Percentiles rank a stretch among this genome's conserved stretches.
Conservation (phyloP, 2,888 invertebrate species). For the Drosophila pegasa region DNA sequence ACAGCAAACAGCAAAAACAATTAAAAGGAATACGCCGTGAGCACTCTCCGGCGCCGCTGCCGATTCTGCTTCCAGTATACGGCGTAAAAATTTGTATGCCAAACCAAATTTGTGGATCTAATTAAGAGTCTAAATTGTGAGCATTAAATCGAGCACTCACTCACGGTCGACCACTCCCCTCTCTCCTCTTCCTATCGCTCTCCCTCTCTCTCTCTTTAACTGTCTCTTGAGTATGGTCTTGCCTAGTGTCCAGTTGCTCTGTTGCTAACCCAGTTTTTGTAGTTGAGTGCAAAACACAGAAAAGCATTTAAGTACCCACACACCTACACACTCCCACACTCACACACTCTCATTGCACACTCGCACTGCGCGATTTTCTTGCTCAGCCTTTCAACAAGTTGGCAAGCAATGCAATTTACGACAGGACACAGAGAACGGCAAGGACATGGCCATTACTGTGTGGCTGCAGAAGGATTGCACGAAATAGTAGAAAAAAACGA, state of each 20-base stretch:
- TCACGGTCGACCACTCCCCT: too few species aligned
- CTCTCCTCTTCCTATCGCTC: background rate
- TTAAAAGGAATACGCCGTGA: slow-evolving; percentile 70
- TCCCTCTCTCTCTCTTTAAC: background rate
- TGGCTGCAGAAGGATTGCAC: slow-evolving; percentile 43
- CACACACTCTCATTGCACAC: slow-evolving; percentile 10
- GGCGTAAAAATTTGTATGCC: slow-evolving; percentile 50
- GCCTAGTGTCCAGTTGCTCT: slow-evolving; percentile 4
- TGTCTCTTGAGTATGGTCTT: background rate
- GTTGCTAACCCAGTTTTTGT: slow-evolving; percentile 15
- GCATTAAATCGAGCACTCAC: slow-evolving; percentile 64
- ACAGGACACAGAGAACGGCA: slow-evolving; percentile 51
- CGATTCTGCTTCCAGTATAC: background rate
- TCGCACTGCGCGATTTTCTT: slow-evolving; percentile 43
- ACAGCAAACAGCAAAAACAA: slow-evolving; percentile 53
- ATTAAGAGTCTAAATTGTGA: slow-evolving; percentile 76
- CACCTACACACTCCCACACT: slow-evolving; percentile 22
- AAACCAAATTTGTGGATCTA: slow-evolving; percentile 77
- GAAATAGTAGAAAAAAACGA: slow-evolving; percentile 10
- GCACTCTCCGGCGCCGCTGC: slow-evolving; percentile 45
- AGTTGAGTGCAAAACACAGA: slow-evolving; percentile 62
- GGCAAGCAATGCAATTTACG: slow-evolving; percentile 77
- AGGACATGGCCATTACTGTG: slow-evolving; percentile 71
- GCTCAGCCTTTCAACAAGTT: slow-evolving; percentile 74
- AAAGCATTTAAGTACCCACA: slow-evolving; percentile 68